Percentiles rank a stretch among this genome's conserved stretches.
phyloP scores from a whole-genome alignment of 2,797 vertebrate genomes.

The Cynodonichthys magdalenae region DNA sequence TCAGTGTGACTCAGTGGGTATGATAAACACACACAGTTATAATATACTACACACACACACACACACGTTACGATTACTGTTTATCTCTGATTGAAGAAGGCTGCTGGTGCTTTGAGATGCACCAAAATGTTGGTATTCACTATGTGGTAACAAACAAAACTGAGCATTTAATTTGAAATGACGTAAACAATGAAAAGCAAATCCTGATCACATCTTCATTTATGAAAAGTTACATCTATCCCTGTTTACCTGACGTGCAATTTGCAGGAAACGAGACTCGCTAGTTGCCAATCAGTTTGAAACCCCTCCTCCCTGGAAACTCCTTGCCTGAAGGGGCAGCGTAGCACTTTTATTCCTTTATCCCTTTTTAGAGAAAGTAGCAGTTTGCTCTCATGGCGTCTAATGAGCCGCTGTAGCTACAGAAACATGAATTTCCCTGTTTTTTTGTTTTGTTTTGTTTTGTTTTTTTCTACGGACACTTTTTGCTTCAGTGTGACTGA shows the following conservation, averaged over 20 bases:
- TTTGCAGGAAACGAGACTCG: neutral
- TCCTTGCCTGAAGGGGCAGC: conserved; percentile 56
- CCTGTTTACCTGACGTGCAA: conserved; percentile 17
- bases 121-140: conserved; percentile 46
- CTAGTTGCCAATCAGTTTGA: conserved; percentile 47
- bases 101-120: conserved; percentile 47
- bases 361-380: conserved; percentile 61
- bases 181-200: conserved; percentile 30
- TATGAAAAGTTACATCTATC: neutral
- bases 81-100: conserved; percentile 72
- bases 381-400: conserved; percentile 37
- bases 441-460: conserved; percentile 1
- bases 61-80: conserved; percentile 44
- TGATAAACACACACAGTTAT: conserved; percentile 57
- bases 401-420: conserved; percentile 17
- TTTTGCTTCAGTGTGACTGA: conserved; percentile 67
- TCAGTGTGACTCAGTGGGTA: conserved; percentile 65
- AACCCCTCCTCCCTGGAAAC: conserved; percentile 36
- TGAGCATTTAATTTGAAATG: conserved; percentile 18
- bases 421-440: neutral
- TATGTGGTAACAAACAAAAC: conserved; percentile 47
- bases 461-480: conserved; percentile 33
- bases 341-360: conserved; percentile 80
- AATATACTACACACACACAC: conserved; percentile 48
- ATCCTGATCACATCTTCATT: conserved; percentile 34